Evolutionary conservation across 2,797 vertebrate genomes (phyloP), one percentile per base, ranked within the genome.

Genomic region (Parambassis ranga): DNA sequence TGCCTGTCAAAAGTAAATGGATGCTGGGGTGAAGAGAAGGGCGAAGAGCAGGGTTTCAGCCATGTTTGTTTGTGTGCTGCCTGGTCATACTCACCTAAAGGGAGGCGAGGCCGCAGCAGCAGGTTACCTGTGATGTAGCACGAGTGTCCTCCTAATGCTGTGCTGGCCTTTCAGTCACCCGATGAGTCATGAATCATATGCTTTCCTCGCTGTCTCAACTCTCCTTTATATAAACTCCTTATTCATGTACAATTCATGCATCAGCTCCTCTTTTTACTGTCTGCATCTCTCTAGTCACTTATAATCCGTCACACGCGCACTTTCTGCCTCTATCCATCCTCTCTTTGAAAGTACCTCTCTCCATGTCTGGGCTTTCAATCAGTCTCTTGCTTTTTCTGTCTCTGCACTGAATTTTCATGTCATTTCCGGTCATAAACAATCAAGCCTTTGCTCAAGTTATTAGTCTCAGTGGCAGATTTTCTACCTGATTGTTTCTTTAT

Each of bases 111-210:
- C n/a, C n/a, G n/a, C n/a, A n/a, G n/a, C n/a, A 10, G 27, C 14
- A 18, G 51, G 42, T 71, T 20, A 16, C 38, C 43, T 18, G 15
- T 46, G 28, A 44, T 23, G 15, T 27, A 46, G 10, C 11, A 0
- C 2, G 11, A 23, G 28, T 14, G 31, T 19, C 55, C 57, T 64
- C 32, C 28, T 8, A 30, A 44, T 20, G 15, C 46, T 18, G 22
- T 2, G 6, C 53, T 67, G 48, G 71, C 66, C 59, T 51, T 63
- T 2, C 57, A 55, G 63, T 62, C 24, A 1, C 9, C 2, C 5
- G 22, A 58, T 35, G 59, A 73, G 59, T 61, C 58, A 56, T 43
- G 52, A 68, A 33, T 67, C 59, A n/a, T 41, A 36, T 24, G 15
- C 26, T 48, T 26, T 10, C 4, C 43, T 31, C 41, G 7, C 23